Conservation (phyloP, 2,797 vertebrate genomes). For the Cryptoprocta ferox region DNA sequence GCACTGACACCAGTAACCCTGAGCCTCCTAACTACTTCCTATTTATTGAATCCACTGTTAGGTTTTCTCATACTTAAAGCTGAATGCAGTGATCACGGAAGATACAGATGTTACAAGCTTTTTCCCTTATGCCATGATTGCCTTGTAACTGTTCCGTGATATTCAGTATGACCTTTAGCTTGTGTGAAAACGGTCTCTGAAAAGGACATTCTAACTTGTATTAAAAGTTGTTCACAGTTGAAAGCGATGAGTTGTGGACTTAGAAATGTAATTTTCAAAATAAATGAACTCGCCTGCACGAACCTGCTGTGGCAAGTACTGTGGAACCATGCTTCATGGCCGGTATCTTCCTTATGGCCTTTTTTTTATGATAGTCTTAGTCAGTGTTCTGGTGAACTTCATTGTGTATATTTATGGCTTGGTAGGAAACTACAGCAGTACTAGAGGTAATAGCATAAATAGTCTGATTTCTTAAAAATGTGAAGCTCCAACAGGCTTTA, state of each 20-base stretch:
- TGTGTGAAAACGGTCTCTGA: background rate
- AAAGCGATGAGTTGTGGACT: slow-evolving; percentile 35
- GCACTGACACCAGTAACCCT: background rate
- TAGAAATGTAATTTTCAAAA: slow-evolving; percentile 66
- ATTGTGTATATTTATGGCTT: slow-evolving; percentile 46
- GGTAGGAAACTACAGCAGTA: background rate
- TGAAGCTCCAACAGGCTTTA: slow-evolving; percentile 41
- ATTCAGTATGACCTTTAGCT: slow-evolving; percentile 35
- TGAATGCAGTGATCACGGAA: background rate
- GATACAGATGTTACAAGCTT: background rate
- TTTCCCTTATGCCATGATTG: background rate
- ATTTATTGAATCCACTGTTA: background rate
- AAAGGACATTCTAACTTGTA: slow-evolving; percentile 1
- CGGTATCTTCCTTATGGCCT: slow-evolving; percentile 30
- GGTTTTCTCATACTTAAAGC: background rate
- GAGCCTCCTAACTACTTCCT: background rate
- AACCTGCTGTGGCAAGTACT: background rate
- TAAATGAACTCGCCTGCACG: slow-evolving; percentile 56
- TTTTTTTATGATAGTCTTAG: slow-evolving; percentile 54
- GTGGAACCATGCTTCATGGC: background rate
- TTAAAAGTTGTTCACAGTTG: slow-evolving; percentile 15
- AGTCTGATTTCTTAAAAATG: slow-evolving; percentile 45
- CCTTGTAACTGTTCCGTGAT: background rate
- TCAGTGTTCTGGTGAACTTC: slow-evolving; percentile 37
- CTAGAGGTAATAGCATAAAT: slow-evolving; percentile 30